Base-by-base conservation (phyloP, 2,113 vertebrate species). In the Seriola rivoliana region DNA sequence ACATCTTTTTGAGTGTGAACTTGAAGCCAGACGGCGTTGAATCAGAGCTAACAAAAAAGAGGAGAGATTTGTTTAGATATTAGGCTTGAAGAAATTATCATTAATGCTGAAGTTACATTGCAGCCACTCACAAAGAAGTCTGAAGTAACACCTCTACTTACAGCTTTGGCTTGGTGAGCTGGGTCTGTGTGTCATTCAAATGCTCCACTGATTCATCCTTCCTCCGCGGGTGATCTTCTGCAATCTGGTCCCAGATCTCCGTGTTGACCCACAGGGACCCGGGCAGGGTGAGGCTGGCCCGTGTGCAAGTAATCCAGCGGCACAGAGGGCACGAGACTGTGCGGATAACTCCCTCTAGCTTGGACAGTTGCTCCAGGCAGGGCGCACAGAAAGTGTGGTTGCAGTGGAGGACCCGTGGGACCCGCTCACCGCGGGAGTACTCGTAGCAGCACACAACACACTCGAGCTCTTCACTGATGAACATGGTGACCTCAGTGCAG, bases 371-470 rank as follows among this genome's bases (percentile, higher is more conserved):
- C 57, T 90, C 34, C 71, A 94, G 67, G 32, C 93, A 94, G 1
- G n/a, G n/a, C 0, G 66, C n/a, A 11, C 93, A 94, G 75, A 94
- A 93, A 0, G 92, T 93, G 79, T 93, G 93, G 0, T 17, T 10
- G 83, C 91, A 93, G 85, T 94, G 89, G 1, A 94, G 92, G 3
- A 91, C 1, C 9, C 92, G 81, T 0, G 93, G 93, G 67, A 90
- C 10, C 17, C 87, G 63, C 5, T 40, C 0, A 0, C 23, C 69
- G 77, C 75, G 84, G 0, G 85, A 84, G 81, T 79, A 94, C 29
- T 68, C 6, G 6, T 55, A 2, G 60, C 8, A 91, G 81, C 92
- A 94, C 9, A 94, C 58, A 1, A 85, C 12, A 2, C 93, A 94
- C 74, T 91, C 81, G 0, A 75, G 69, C 1, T 89, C 85, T 1